Base-by-base conservation (phyloP, 2,888 invertebrate species). In the Cheilosia vulpina region DNA sequence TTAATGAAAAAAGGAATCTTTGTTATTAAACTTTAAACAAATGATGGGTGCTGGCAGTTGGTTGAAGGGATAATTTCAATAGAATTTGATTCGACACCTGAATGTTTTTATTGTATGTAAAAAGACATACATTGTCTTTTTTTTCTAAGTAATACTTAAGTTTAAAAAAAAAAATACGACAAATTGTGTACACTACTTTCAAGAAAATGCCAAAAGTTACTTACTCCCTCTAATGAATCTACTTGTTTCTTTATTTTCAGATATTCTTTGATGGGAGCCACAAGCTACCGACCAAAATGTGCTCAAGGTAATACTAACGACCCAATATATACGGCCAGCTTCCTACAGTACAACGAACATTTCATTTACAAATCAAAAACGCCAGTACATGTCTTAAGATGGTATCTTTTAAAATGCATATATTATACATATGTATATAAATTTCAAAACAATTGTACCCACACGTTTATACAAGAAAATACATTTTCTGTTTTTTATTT, bases 321-420 rank as follows among this genome's bases (percentile, higher is more conserved):
- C 38, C 24, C 21, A 47, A 13, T 2, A 45, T 53, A 6, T 34
- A 55, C n/a, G 62, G 15, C 45, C 17, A 68, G 52, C 50, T 52
- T 60, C 47, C 38, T 45, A 43, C 41, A 68, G 66, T 76, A 68
- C 58, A 76, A 76, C 60, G 66, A 68, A 43, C 7, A 60, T 34
- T 38, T 41, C 17, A 31, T 53, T 58, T 50, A 58, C 41, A 27
- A 45, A 38, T 0, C 34, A 38, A 38, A 5, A 43, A 53, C 34
- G 58, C 38, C 50, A 57, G 52, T 52, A 15, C 9, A 75, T 57
- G 34, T 65, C 55, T 47, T 53, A 55, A 38, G 24, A 55, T 55
- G 53, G 45, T 63, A 63, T 43, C 45, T 43, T 53, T 24, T 34
- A 34, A 2, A 11, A 34, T 34, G 7, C 9, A 72, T 31, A 73